Evolutionary conservation across 2,888 invertebrate genomes (phyloP).

Genomic region (Rapana venosa): DNA sequence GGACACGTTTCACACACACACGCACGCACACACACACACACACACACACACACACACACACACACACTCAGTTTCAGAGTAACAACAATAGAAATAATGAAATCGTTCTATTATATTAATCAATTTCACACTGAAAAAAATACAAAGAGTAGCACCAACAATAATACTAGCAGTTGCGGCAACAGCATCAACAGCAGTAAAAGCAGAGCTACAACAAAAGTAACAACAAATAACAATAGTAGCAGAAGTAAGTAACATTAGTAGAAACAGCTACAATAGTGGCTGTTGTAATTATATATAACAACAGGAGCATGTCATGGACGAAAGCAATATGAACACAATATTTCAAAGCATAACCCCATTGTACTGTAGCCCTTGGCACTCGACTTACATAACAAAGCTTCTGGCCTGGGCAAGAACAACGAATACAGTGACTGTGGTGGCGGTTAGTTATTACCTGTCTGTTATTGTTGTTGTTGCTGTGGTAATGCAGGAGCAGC

Average conservation of each 20-base stretch:
- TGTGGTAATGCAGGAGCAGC: conserved; percentile 67
- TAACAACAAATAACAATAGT: too few relatives aligned
- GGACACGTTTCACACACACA: background rate
- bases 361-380: too few relatives aligned
- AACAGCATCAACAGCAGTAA: background rate
- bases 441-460: conserved; percentile 58
- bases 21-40: background rate
- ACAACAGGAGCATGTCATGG: too few relatives aligned
- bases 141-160: background rate
- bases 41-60: conserved; percentile 2
- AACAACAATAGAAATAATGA: background rate
- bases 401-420: too few relatives aligned
- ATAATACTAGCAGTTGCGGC: background rate
- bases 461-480: conserved; percentile 49
- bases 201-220: too few relatives aligned
- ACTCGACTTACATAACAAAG: too few relatives aligned
- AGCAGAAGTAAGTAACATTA: too few relatives aligned
- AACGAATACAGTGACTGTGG: too few relatives aligned
- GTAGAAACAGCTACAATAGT: too few relatives aligned
- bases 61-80: background rate
- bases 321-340: too few relatives aligned
- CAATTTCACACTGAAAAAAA: background rate
- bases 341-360: too few relatives aligned
- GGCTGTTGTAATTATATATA: too few relatives aligned
- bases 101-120: background rate